Evolutionary conservation across 2,888 invertebrate genomes (phyloP), one percentile per base, ranked within the genome.

Genomic region (Ypsolopha scabrella): DNA sequence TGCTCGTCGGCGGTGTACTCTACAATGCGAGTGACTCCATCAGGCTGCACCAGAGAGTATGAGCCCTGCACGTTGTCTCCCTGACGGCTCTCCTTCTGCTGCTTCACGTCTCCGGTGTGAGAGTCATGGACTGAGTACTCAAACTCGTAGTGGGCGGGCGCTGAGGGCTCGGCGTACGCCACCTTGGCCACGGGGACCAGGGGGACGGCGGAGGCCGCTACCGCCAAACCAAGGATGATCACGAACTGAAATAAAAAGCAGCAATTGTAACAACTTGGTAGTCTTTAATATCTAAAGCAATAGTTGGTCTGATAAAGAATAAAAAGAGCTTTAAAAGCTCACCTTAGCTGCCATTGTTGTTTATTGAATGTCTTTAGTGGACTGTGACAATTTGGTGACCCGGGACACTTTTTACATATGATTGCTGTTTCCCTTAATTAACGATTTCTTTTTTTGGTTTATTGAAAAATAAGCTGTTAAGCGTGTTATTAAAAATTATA

Each of bases 41-140:
- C 86, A 54, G 85, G 83, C 54, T 87, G 86, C 41, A 87, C 68
- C n/a, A 87, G 73, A 6, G 86, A 82, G 73, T 87, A 86, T 35
- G 75, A 80, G 54, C 87, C 86, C 48, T 80, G 80, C 45, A 86
- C 80, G 54, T 62, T 67, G 61, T 87, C 80, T 4, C 85, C 85
- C 55, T 65, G 60, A 57, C 86, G 85, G 48, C 70, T 61, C 58
- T 87, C 87, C 59, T 80, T 72, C 68, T 86, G 86, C 58, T 82
- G 70, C 64, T 87, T 87, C 57, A 82, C 65, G 64, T 87, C 87
- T 2, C 86, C 85, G 62, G 66, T 79, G 62, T 78, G 76, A 1
- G 65, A 61, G 58, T 86, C 86, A 54, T 82, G 79, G 51, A 86
- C 82, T 52, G 81, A 78, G 72, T 86, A 85, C 35, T 69, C 65